Evolutionary conservation across 2,797 vertebrate species (phyloP).

Genomic region (Spea hammondii): DNA sequence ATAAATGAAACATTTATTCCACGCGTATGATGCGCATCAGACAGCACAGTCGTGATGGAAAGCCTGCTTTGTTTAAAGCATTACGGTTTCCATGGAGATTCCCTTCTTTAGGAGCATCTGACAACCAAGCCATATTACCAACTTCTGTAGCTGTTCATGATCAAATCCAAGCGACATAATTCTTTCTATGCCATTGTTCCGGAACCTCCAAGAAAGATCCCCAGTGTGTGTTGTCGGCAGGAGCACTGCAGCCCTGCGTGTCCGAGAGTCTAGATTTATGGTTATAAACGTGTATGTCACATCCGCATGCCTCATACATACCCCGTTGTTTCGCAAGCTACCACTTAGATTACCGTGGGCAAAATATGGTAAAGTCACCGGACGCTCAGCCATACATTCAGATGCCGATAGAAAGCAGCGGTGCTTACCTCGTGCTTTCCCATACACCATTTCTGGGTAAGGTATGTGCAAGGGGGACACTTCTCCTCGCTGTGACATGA

Average conservation of each 20-base stretch:
- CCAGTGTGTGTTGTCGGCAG: neutral
- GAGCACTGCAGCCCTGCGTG: no score
- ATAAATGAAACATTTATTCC: no score
- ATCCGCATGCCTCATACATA: no score
- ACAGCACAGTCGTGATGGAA: no score
- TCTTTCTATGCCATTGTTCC: neutral
- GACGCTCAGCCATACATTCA: neutral
- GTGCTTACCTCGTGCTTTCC: conserved; percentile 94
- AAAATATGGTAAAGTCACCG: no score
- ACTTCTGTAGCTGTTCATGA: neutral
- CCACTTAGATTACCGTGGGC: no score
- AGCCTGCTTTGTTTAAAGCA: neutral
- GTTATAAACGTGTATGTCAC: no score
- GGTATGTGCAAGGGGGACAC: conserved; percentile 95
- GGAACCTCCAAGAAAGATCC: neutral
- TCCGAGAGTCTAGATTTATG: no score
- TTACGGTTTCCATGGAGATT: neutral
- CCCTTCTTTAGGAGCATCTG: neutral
- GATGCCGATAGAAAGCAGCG: neutral
- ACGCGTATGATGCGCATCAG: no score
- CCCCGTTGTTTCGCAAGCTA: no score
- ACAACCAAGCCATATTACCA: neutral
- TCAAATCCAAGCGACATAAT: neutral
- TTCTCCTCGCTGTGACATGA: conserved; percentile 95
- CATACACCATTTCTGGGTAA: conserved; percentile 98